Conservation (phyloP, 2,888 invertebrate species). For the Galerucella pusilla region DNA sequence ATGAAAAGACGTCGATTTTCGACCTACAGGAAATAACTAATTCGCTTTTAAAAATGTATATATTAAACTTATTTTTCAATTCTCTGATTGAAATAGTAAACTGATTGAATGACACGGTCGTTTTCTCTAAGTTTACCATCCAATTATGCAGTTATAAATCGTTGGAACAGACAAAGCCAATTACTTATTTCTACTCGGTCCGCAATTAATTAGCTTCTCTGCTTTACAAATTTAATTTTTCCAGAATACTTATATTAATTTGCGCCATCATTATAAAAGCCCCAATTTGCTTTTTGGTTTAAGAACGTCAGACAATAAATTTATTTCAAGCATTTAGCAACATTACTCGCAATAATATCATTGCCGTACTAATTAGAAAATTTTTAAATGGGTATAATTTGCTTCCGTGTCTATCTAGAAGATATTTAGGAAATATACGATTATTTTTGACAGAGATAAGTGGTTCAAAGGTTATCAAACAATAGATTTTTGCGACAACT, state of each 20-base stretch:
- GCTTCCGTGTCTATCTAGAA: not conserved
- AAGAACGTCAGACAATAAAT: slow-evolving; percentile 10
- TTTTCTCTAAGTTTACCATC: not conserved
- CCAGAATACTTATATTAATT: slow-evolving; percentile 14
- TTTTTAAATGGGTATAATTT: not conserved
- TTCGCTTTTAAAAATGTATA: too few species aligned
- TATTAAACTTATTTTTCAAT: too few species aligned
- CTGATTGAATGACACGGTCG: not conserved
- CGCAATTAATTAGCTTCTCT: slow-evolving; percentile 15
- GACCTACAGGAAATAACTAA: too few species aligned
- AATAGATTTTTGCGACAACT: too few species aligned
- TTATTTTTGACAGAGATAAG: not conserved
- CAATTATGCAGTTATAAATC: not conserved
- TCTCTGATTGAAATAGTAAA: not conserved
- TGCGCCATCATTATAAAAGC: slow-evolving; percentile 13
- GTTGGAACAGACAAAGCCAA: not conserved
- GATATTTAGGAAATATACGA: not conserved
- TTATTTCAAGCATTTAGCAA: slow-evolving; percentile 3
- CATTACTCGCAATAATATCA: not conserved
- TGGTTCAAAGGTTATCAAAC: too few species aligned
- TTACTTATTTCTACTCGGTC: slow-evolving; percentile 15
- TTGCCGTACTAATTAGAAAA: not conserved
- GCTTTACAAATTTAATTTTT: slow-evolving; percentile 19
- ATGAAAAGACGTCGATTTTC: too few species aligned
- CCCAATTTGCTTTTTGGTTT: slow-evolving; percentile 19